These are phyloP conservation scores for Bombyx mori DNA, from an alignment of 1,140 invertebrate genomes.

Conservation along the genomic window ASM3026992v2 NC_085114.1:8305001-8305500, in stretches of 20 bases:
- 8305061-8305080: neutral
- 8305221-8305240: constrained; percentile 30
- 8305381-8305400: constrained; percentile 51
- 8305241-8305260: constrained; percentile 27
- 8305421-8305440: constrained; percentile 31
- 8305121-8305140: too few relatives aligned
- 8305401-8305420: constrained; percentile 43
- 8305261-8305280: constrained; percentile 35
- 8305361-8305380: constrained; percentile 35
- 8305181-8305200: constrained; percentile 34
- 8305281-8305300: constrained; percentile 39
- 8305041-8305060: too few relatives aligned
- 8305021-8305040: constrained; percentile 49
- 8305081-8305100: neutral
- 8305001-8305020: constrained; percentile 63
- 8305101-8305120: neutral
- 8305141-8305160: constrained; percentile 57
- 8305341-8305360: constrained; percentile 58
- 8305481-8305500: constrained; percentile 30
- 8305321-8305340: constrained; percentile 54
- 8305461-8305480: constrained; percentile 25
- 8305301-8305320: constrained; percentile 52
- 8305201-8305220: constrained; percentile 36
- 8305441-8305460: constrained; percentile 32
- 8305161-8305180: constrained; percentile 38